Evolutionary conservation across 2,888 invertebrate genomes (phyloP), one percentile per base, ranked within the genome.

Genomic region (Allolobophora icterica): DNA sequence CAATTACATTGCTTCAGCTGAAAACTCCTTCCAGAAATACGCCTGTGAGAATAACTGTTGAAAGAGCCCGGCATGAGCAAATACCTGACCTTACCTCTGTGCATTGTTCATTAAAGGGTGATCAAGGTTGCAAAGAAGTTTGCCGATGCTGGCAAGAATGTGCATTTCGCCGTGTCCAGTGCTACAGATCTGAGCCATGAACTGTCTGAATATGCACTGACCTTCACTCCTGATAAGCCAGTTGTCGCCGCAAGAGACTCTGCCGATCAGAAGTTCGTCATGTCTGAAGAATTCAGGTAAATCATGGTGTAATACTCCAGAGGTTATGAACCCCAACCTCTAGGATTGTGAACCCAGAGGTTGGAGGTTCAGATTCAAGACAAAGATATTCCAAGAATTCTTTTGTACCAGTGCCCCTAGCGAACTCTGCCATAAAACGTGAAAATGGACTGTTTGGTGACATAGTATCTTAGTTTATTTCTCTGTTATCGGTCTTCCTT

Each of bases 181-280:
- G 98, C 97, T 95, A 98, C 98, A 94, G 98, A 99, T 94, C 99
- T 99, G 96, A 97, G 97, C 92, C 97, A 98, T 94, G 99, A 99
- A 95, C 96, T 99, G 93, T 97, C 98, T 94, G 99, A 99, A 95
- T 98, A 97, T 95, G 99, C 99, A 91, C 96, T 99, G 92, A 97
- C 97, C 94, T 98, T 97, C 95, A 84, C 91, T 24, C 89, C 91
- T 17, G 98, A 98, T 94, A 99, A 98, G 95, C 99, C 99, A 0
- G 96, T 98, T 38, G 97, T 99, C 83, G 97, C 98, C 91, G 98
- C 97, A 11, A 97, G 97, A 91, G 97, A 98, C 95, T 96, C 96
- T 17, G 97, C 97, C 92, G 97, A 97, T 93, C 97, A 97, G 95
- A 99, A 99, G 95, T 99, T 97, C 96, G 96, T 97, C 90, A 97